Evolutionary conservation across 2,888 invertebrate species (phyloP).

Genomic region (Timandra comae): DNA sequence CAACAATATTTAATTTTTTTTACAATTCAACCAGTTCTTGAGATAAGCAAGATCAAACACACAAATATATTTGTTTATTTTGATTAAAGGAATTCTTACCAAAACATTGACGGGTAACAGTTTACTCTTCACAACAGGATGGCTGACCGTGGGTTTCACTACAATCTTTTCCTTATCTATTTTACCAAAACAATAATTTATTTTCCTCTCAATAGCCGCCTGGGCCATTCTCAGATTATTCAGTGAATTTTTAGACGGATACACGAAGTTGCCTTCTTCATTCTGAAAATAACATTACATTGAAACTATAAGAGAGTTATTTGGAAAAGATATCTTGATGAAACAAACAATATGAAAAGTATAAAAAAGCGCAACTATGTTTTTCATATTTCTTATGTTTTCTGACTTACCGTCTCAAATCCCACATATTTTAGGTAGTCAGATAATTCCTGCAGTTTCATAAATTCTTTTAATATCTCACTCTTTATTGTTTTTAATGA

Average conservation of each 20-base stretch:
- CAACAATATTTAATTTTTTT: too few species aligned
- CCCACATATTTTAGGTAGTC: conserved; percentile 63
- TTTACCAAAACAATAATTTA: conserved; percentile 48
- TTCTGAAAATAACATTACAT: conserved; percentile 35
- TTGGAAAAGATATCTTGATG: too few species aligned
- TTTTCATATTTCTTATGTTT: too few species aligned
- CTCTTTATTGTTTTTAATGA: conserved; percentile 44
- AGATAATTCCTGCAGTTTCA: conserved; percentile 38
- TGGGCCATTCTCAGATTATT: conserved; percentile 50
- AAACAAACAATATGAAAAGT: too few species aligned
- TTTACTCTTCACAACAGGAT: conserved; percentile 25
- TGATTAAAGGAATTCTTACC: too few species aligned
- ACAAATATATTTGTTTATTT: too few species aligned
- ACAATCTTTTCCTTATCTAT: conserved; percentile 17
- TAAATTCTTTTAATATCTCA: conserved; percentile 36
- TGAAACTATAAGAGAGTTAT: too few species aligned
- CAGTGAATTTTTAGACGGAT: conserved; percentile 44
- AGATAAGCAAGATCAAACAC: too few species aligned
- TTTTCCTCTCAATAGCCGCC: conserved; percentile 55
- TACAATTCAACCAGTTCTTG: too few species aligned
- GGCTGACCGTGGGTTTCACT: conserved; percentile 12
- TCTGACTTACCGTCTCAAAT: conserved; percentile 47
- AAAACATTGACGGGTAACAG: conserved; percentile 57
- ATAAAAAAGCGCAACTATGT: too few species aligned
- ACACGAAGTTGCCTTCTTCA: conserved; percentile 33